Conservation (phyloP, 1,140 invertebrate species). For the Atta colombica region DNA sequence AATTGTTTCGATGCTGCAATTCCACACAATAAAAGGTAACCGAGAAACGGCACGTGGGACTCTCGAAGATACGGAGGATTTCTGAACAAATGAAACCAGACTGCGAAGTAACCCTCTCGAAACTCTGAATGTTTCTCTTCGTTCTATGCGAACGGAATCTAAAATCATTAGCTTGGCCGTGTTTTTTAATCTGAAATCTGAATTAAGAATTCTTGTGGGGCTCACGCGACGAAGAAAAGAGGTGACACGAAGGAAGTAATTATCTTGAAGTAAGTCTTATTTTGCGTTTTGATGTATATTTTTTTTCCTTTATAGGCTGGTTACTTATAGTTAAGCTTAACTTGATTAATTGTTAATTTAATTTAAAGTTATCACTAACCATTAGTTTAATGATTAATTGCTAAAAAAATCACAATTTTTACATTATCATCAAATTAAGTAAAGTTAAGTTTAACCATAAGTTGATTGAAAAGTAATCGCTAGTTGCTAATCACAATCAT, state of each 20-base stretch:
- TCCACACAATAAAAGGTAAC: not conserved
- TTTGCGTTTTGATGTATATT: no score
- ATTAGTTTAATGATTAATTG: no score
- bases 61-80: not conserved
- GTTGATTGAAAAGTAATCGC: no score
- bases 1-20: constrained; percentile 52
- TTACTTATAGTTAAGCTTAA: no score
- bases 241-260: not conserved
- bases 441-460: no score
- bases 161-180: not conserved
- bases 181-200: constrained; percentile 54
- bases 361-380: no score
- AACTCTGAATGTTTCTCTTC: constrained; percentile 36
- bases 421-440: no score
- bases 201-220: constrained; percentile 6
- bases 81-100: constrained; percentile 29
- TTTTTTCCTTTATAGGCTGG: no score
- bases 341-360: no score
- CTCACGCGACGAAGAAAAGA: not conserved
- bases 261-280: no score
- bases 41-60: not conserved
- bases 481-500: no score
- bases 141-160: constrained; percentile 41
- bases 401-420: no score
- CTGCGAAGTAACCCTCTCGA: constrained; percentile 13